Evolutionary conservation across 53 echinoderm and acorn worm genomes (phyloP).

Genomic region (Luidia sarsii): DNA sequence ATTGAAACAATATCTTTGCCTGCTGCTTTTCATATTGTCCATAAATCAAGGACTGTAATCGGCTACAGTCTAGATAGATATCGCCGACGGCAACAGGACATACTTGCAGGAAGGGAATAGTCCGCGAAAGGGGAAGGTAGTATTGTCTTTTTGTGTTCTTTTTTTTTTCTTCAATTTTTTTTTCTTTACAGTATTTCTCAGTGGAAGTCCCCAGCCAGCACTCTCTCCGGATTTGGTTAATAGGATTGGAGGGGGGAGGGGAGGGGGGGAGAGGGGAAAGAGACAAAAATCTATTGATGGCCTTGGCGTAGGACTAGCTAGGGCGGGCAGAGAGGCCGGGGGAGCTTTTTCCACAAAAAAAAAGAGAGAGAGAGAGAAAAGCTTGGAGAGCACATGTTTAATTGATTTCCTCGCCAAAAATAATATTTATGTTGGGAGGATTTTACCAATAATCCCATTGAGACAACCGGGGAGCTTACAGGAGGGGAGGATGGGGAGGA

Average conservation of each 20-base stretch:
- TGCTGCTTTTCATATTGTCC: neutral
- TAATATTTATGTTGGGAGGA: constrained; percentile 56
- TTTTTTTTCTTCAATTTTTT: no score
- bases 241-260: no score
- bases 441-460: constrained; percentile 40
- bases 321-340: neutral
- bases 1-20: neutral
- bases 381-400: constrained; percentile 41
- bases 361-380: neutral
- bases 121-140: neutral
- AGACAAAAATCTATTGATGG: constrained; percentile 47
- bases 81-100: constrained; percentile 5
- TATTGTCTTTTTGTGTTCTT: neutral
- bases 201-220: neutral
- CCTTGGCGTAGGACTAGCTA: constrained; percentile 20
- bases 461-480: constrained; percentile 30
- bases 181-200: no score
- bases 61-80: constrained; percentile 30
- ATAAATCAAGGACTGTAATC: constrained; percentile 39
- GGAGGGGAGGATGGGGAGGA: neutral
- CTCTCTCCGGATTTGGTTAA: constrained; percentile 44
- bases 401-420: constrained; percentile 45
- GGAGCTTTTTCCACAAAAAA: neutral
- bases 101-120: neutral
- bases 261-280: no score